Evolutionary conservation across 2,888 invertebrate genomes (phyloP).

Genomic region (Drosophila maculinotata): DNA sequence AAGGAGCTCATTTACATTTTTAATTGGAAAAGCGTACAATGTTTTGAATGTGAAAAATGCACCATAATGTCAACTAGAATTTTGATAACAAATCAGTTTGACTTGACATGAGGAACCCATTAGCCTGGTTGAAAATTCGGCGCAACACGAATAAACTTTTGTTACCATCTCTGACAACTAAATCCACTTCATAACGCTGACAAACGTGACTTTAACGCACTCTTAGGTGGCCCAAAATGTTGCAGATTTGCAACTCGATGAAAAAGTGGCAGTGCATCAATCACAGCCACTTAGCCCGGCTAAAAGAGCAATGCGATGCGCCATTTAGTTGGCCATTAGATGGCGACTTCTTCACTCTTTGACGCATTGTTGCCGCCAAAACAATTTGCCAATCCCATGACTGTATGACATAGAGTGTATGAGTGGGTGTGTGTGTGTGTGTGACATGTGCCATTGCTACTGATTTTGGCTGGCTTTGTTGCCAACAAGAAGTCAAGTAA

Average conservation of each 20-base stretch:
- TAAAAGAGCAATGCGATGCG: slow-evolving; percentile 32
- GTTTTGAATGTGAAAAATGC: neutral
- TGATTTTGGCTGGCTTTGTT: slow-evolving; percentile 36
- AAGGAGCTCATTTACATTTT: neutral
- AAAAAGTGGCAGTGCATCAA: slow-evolving; percentile 44
- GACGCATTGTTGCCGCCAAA: slow-evolving; percentile 41
- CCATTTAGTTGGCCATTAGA: slow-evolving; percentile 55
- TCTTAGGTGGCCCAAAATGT: neutral
- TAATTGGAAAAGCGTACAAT: neutral
- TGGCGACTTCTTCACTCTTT: too few relatives aligned
- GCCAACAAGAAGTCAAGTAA: slow-evolving; percentile 65
- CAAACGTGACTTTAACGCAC: neutral
- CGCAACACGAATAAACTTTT: slow-evolving; percentile 9
- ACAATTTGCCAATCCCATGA: slow-evolving; percentile 38
- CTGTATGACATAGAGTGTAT: neutral
- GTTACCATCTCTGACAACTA: neutral
- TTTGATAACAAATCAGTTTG: neutral
- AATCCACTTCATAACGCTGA: slow-evolving; percentile 10
- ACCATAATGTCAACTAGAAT: neutral
- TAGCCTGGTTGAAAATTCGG: slow-evolving; percentile 5
- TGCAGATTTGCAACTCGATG: neutral
- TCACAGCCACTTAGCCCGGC: slow-evolving; percentile 29
- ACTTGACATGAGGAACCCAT: neutral
- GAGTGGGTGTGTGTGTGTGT: slow-evolving; percentile 12
- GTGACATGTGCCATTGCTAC: slow-evolving; percentile 31